Conservation (phyloP, 2,888 invertebrate species). For the Drymonia ruficornis region DNA sequence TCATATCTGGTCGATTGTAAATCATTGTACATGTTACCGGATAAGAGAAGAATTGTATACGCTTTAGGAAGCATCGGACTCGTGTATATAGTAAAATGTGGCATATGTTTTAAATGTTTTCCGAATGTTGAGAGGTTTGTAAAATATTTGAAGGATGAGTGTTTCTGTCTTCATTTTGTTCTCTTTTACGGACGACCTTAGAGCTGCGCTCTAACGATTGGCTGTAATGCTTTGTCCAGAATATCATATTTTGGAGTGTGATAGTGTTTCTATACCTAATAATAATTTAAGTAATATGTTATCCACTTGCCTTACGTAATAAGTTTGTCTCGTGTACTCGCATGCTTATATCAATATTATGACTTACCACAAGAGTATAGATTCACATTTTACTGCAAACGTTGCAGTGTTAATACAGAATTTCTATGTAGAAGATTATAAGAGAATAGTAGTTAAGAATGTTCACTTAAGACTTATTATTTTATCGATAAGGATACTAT, state of each 20-base stretch:
- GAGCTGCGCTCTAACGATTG: conserved; percentile 53
- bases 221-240: conserved; percentile 38
- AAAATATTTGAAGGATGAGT: conserved; percentile 25
- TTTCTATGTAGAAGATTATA: conserved; percentile 48
- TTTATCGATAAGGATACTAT: conserved; percentile 52
- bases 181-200: conserved; percentile 15
- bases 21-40: conserved; percentile 21
- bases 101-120: conserved; percentile 24
- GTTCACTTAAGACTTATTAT: conserved; percentile 51
- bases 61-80: conserved; percentile 54
- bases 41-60: conserved; percentile 58
- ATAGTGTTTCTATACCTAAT: conserved; percentile 28
- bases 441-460: conserved; percentile 47
- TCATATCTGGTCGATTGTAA: conserved; percentile 42
- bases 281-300: conserved; percentile 33
- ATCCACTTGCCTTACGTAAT: conserved; percentile 70
- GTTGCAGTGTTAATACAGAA: conserved; percentile 34
- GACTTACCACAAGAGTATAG: conserved; percentile 31
- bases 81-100: conserved; percentile 47
- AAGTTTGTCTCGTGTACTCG: conserved; percentile 66
- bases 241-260: conserved; percentile 48
- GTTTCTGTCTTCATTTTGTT: conserved; percentile 24
- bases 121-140: conserved; percentile 27
- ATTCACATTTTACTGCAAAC: conserved; percentile 24
- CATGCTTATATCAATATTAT: conserved; percentile 56